Evolutionary conservation across 2,113 vertebrate species (phyloP), one percentile per base, ranked within the genome.

Genomic region (Ondatra zibethicus): DNA sequence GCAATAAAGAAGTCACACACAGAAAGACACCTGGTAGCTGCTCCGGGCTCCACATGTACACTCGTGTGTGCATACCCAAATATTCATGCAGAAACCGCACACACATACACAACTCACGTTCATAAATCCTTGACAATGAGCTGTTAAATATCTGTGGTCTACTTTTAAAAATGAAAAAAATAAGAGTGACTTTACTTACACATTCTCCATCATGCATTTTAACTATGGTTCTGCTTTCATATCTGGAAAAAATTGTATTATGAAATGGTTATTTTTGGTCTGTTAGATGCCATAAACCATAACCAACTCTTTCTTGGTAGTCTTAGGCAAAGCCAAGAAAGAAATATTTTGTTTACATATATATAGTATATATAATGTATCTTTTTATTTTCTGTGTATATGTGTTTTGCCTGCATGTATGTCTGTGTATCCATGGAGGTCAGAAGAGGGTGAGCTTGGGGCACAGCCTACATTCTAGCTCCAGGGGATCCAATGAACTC

Each of bases 171-270:
- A 82, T 55, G 45, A 93, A 90, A 95, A 95, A 88, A 42, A 76
- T 25, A 82, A 82, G 93, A 93, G 17, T 82, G 45, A 66, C 31
- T 92, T 96, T 95, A 97, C 95, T 97, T 92, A 97, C 96, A 85
- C 95, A 96, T 31, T 77, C 50, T 61, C 96, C 95, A 47, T 96
- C 92, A 13, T 96, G 39, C 13, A 95, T 72, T 66, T 97, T 97
- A 81, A 92, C 89, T 95, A 96, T n/a, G 3, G 90, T 92, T 81
- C 70, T 36, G 7, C 21, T 68, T 86, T 96, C 29, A 42, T 81
- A 95, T 89, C 97, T 97, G 93, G 80, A 97, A 97, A 70, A 96
- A 96, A 96, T 86, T 33, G 47, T 88, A 92, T 89, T 96, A 92
- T 78, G 50, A 95, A 88, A 88, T 89, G 4, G 88, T 94, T 88